Conservation (phyloP, 2,797 vertebrate genomes). For the Spizella passerina region DNA sequence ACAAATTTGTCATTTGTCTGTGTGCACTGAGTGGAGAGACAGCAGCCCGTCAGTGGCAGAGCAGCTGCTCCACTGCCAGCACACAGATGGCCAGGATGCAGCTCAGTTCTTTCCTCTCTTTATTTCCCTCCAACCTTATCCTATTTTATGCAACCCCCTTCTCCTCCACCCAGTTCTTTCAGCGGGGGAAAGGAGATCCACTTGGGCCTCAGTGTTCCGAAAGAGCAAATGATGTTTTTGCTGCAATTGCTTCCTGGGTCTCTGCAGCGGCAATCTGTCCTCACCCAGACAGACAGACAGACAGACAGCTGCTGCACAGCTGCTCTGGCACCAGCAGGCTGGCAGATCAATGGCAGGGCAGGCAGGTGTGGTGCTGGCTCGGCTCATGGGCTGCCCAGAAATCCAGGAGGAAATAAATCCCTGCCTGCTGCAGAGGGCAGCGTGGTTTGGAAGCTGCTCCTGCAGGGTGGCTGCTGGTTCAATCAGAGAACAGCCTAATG, state of each 20-base stretch:
- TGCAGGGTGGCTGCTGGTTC: neutral
- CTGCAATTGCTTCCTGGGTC: neutral
- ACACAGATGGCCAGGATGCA: neutral
- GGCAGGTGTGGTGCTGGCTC: neutral
- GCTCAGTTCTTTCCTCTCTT: neutral
- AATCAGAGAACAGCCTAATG: neutral
- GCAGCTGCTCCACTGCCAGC: neutral
- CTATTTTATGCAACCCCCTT: neutral
- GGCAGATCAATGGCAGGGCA: neutral
- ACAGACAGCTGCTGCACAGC: slow-evolving; percentile 28
- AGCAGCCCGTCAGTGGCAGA: neutral
- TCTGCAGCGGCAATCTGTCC: neutral
- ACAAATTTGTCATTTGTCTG: neutral
- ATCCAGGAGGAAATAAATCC: neutral
- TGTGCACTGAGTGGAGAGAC: neutral
- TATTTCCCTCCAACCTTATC: neutral
- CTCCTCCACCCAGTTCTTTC: rapidly evolving
- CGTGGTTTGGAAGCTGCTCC: neutral
- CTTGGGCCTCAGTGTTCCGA: neutral
- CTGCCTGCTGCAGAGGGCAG: neutral
- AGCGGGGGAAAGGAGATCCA: rapidly evolving
- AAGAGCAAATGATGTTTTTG: neutral
- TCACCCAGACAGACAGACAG: neutral
- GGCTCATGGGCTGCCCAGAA: neutral
- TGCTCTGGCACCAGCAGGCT: neutral